phyloP scores from a whole-genome alignment of 2,797 vertebrate species.

The Poeciliopsis turneri region DNA sequence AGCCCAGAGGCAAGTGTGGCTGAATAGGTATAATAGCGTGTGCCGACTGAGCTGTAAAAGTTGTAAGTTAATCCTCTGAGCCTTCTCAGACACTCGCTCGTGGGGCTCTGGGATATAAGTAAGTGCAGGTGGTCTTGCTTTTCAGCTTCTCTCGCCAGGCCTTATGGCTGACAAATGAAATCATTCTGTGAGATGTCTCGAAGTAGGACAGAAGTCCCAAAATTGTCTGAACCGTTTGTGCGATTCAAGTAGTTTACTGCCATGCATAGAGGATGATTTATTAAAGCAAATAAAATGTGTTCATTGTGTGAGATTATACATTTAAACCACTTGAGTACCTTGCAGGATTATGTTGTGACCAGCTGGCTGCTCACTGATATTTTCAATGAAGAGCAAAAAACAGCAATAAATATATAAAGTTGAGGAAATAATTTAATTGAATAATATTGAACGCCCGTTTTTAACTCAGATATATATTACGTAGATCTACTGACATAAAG shows the following conservation, averaged over 20 bases:
- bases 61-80: slow-evolving; percentile 76
- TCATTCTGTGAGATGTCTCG: slow-evolving; percentile 44
- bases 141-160: slow-evolving; percentile 41
- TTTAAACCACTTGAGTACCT: slow-evolving; percentile 32
- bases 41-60: slow-evolving; percentile 75
- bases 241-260: no score
- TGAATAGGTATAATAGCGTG: slow-evolving; percentile 74
- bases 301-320: slow-evolving; percentile 30
- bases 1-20: slow-evolving; percentile 70
- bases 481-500: not conserved
- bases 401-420: slow-evolving; percentile 23
- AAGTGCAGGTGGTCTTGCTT: slow-evolving; percentile 77
- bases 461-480: not conserved
- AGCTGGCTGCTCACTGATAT: slow-evolving; percentile 43
- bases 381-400: slow-evolving; percentile 32
- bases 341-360: slow-evolving; percentile 29
- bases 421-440: not conserved
- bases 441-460: no score
- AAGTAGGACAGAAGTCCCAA: slow-evolving; percentile 31
- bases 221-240: slow-evolving; percentile 31
- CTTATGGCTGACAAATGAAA: slow-evolving; percentile 67
- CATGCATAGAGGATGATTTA: slow-evolving; percentile 3
- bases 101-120: slow-evolving; percentile 72
- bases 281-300: slow-evolving; percentile 12
- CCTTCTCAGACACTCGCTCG: slow-evolving; percentile 66